These are phyloP conservation scores for Bubo blakistoni DNA, from an alignment of 2,113 vertebrate genomes.

Conservation along the genomic window DNA sequence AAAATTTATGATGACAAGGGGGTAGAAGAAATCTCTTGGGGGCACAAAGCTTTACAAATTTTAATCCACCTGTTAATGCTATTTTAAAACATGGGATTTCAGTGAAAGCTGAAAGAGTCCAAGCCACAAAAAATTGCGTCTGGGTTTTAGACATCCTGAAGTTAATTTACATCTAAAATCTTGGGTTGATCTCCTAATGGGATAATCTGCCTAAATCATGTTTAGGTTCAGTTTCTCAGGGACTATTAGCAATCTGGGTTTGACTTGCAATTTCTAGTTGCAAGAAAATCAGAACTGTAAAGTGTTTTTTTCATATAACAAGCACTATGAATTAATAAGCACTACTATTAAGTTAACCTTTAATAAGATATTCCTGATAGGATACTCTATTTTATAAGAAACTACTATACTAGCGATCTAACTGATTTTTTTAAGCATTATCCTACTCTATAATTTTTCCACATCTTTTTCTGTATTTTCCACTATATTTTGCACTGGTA, in stretches of 20 bases:
- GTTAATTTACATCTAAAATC: not conserved
- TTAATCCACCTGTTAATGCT: not conserved
- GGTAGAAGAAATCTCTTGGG: not conserved
- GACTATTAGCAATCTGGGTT: not conserved
- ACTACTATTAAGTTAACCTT: not conserved
- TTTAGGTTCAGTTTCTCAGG: not conserved
- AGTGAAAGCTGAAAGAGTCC: not conserved
- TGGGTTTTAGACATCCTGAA: not conserved
- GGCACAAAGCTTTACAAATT: not conserved
- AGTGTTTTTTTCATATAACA: not conserved
- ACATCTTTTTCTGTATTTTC: not conserved
- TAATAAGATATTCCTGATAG: not conserved
- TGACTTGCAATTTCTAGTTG: not conserved
- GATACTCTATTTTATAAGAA: not conserved
- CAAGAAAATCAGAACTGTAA: not conserved
- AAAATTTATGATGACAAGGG: not conserved
- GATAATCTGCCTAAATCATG: constrained; percentile 1
- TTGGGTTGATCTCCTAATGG: not conserved
- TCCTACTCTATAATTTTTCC: not conserved
- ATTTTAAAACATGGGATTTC: not conserved
- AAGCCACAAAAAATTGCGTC: not conserved
- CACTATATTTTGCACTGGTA: not conserved
- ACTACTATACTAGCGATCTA: not conserved
- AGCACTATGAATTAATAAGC: not conserved
- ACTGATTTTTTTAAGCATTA: not conserved